Percentiles rank a stretch among this genome's conserved stretches.
Conservation (phyloP, 2,888 invertebrate species). For the Lithophane leautieri region DNA sequence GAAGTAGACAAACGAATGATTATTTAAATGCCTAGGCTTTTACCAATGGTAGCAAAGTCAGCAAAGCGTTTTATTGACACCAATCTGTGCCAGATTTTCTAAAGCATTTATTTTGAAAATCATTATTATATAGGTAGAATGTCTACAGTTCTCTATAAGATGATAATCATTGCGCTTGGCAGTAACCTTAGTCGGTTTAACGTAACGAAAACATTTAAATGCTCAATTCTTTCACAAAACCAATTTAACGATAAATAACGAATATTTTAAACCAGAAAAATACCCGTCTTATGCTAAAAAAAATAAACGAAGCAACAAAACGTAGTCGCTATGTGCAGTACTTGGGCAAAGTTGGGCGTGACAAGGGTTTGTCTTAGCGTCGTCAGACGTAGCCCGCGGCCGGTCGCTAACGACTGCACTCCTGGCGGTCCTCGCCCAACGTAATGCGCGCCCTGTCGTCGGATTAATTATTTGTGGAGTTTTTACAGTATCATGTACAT, state of each 20-base stretch:
- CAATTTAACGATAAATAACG: neutral
- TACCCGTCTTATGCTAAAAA: slow-evolving; percentile 8
- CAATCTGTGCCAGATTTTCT: neutral
- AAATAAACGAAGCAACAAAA: slow-evolving; percentile 41
- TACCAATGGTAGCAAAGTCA: neutral
- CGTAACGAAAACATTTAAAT: neutral
- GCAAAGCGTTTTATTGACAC: neutral
- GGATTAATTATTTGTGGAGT: slow-evolving; percentile 51
- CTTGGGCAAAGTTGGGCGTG: slow-evolving; percentile 44
- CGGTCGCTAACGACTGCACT: slow-evolving; percentile 56
- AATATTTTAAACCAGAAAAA: slow-evolving; percentile 7
- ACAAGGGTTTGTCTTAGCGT: slow-evolving; percentile 51
- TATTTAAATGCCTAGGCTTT: neutral
- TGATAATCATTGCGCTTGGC: neutral
- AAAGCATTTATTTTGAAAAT: too few relatives aligned
- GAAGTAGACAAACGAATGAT: neutral
- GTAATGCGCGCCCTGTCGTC: slow-evolving; percentile 35
- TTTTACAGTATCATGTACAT: slow-evolving; percentile 29
- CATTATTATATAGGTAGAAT: neutral
- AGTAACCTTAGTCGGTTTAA: neutral
- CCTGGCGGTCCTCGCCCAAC: slow-evolving; percentile 26
- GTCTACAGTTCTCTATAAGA: neutral
- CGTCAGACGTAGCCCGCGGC: slow-evolving; percentile 54
- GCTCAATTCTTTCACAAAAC: neutral
- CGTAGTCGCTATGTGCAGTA: slow-evolving; percentile 19